Evolutionary conservation across 1,140 invertebrate species (phyloP).

Genomic region (Caerostris extrusa): DNA sequence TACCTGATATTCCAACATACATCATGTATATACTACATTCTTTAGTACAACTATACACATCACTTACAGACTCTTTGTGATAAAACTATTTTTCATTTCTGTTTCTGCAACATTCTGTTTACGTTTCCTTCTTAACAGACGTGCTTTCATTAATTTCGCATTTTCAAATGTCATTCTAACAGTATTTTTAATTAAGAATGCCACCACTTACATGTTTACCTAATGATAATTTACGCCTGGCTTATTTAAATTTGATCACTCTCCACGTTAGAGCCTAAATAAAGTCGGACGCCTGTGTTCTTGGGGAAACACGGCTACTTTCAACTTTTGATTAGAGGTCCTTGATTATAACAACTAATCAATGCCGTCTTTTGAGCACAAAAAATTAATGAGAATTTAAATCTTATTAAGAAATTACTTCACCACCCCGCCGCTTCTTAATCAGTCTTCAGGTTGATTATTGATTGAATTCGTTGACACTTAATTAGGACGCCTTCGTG

Average conservation of each 20-base stretch:
- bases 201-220: background rate
- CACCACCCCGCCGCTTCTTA: background rate
- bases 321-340: conserved; percentile 5
- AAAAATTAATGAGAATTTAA: conserved; percentile 32
- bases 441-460: conserved; percentile 46
- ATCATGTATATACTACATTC: too few relatives aligned
- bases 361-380: background rate
- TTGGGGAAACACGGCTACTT: background rate
- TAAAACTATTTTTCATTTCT: too few relatives aligned
- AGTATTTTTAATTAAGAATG: background rate
- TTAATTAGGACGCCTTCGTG: background rate
- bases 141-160: too few relatives aligned
- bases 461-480: conserved; percentile 46
- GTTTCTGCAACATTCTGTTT: too few relatives aligned
- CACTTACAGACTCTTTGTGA: too few relatives aligned
- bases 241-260: background rate
- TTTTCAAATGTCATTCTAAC: too few relatives aligned
- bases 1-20: too few relatives aligned
- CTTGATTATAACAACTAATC: conserved; percentile 31
- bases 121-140: too few relatives aligned
- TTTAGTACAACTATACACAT: too few relatives aligned
- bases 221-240: background rate
- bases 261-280: background rate
- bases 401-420: conserved; percentile 38
- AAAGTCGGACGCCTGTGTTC: background rate